Base-by-base conservation (phyloP, 2,888 invertebrate genomes). In the Phyllotreta striolata region DNA sequence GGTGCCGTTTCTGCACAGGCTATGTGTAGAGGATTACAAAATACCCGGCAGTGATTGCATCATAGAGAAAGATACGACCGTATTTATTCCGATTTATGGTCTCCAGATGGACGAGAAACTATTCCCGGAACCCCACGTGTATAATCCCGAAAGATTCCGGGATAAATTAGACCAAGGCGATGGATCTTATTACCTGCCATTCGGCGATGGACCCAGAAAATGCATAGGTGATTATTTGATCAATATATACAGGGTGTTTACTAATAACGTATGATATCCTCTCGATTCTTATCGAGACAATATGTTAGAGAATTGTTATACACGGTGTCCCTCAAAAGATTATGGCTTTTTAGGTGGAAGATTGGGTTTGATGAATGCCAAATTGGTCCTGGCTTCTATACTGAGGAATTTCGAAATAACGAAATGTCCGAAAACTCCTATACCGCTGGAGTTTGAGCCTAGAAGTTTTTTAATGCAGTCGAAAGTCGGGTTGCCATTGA, bases 11-110 rank as follows among this genome's bases (percentile, higher is more conserved):
- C 24, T 67, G 40, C 63, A 67, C 24, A 66, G 67, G 40, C 59
- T 56, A 52, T 77, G 77, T 52, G 71, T 69, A 4, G 59, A 71
- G 55, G 71, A 77, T 38, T 80, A 78, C 63, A 69, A 72, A 34
- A 61, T 78, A 37, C 72, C 74, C n/a, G 73, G 70, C 9, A 72
- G 74, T 0, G 68, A 76, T 39, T 49, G 75, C 3, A 56, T 68
- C 4, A 74, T 80, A 13, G 74, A 79, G 64, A 65, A 67, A 58
- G 64, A 63, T 38, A 46, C 39, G 1, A 37, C 52, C 2, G 49
- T 67, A 10, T 60, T 52, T 34, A 60, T 67, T 38, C 60, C 67
- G 5, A 38, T 65, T 37, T 57, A 49, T 37, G 64, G 62, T 9
- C 6, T 65, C 24, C 63, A 67, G 8, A 46, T 51, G 34, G 67